Base-by-base conservation (phyloP, 1,140 invertebrate genomes). In the Ganaspis sp. region DNA sequence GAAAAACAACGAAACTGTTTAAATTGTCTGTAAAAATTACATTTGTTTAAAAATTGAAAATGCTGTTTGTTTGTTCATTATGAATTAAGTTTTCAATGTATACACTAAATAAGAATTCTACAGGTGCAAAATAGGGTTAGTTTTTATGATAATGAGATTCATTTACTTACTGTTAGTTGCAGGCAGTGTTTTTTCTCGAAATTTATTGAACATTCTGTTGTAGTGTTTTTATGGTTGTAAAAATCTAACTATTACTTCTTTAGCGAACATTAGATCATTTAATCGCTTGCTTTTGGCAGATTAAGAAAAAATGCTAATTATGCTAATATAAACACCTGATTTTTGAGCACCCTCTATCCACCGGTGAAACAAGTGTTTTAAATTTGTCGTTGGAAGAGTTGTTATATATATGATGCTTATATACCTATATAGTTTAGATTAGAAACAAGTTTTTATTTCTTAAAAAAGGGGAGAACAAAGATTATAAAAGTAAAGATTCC, bases 311-410 rank as follows among this genome's bases (percentile, higher is more conserved):
- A n/a, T 29, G 26, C 26, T n/a, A 29, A 64, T 17, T 45, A 4
- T 3, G 12, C 3, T n/a, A n/a, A n/a, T n/a, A n/a, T 3, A 45
- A 26, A 23, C 23, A 64, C 58, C 23, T 64, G 58, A 12, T 15
- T 6, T 64, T 12, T n/a, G 58, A n/a, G n/a, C n/a, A n/a, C 23
- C 58, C 58, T 64, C 58, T 29, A 29, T n/a, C 26, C 9, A 11
- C 42, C 19, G 29, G 23, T 29, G 34, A 37, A 29, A 70, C 69
- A 71, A 45, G 69, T 74, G 72, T 74, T 70, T n/a, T 70, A 69
- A 49, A 70, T 53, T 70, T 37, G 70, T 64, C 40, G 38, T 42
- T 26, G 37, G 17, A 5, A 12, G 15, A 49, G 15, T 75, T 69
- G n/a, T n/a, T n/a, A n/a, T n/a, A n/a, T n/a, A n/a, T n/a, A n/a